Percentiles rank a stretch among this genome's conserved stretches.
Conservation (phyloP, 1,140 invertebrate species). For the Solenopsis fugax region DNA sequence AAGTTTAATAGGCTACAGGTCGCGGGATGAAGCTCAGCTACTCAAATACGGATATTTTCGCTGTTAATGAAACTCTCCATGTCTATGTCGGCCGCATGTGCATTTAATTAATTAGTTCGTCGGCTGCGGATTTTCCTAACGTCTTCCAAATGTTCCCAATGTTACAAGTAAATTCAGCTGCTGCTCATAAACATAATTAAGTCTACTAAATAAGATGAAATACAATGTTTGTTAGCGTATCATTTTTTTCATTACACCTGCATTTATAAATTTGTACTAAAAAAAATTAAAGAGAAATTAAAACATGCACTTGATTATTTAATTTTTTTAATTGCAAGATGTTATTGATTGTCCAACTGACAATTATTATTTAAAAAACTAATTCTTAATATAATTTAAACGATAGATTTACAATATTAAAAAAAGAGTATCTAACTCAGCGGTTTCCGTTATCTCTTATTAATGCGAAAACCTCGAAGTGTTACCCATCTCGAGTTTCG, state of each 20-base stretch:
- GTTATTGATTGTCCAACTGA: background rate
- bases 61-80: constrained; percentile 16
- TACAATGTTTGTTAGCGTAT: background rate
- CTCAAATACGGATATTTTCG: constrained; percentile 28
- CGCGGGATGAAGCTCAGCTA: constrained; percentile 4
- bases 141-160: background rate
- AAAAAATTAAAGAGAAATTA: background rate
- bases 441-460: constrained; percentile 32
- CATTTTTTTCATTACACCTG: constrained; percentile 4
- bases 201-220: background rate
- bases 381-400: constrained; percentile 15
- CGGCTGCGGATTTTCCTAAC: background rate
- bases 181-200: constrained; percentile 19
- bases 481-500: constrained; percentile 60
- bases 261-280: constrained; percentile 13
- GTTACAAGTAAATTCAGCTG: background rate
- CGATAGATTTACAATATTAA: no score
- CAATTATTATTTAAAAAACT: background rate
- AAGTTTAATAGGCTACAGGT: constrained; percentile 53
- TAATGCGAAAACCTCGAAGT: constrained; percentile 40
- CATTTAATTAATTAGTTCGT: constrained; percentile 44
- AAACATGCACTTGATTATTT: background rate
- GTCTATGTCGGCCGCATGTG: background rate
- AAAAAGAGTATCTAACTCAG: background rate
- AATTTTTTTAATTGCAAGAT: background rate